Conservation (phyloP, 2,888 invertebrate species). For the Lasioglossum figueresi region DNA sequence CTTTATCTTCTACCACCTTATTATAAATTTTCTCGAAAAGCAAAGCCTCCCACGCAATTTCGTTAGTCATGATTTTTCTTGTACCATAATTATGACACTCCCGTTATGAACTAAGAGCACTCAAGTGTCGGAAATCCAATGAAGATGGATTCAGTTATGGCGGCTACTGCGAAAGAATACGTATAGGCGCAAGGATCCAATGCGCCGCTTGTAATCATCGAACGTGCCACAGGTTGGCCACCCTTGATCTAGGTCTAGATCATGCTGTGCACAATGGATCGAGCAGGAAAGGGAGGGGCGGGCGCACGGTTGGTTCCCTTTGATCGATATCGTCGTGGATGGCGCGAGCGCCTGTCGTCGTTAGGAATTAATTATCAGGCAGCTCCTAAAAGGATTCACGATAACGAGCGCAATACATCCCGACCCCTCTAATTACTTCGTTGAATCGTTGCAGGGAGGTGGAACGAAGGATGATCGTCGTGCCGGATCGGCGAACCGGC, state of each 20-base stretch:
- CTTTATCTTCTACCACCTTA: too few species aligned
- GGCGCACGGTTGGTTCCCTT: background rate
- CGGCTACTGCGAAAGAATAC: too few species aligned
- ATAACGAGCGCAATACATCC: slow-evolving; percentile 48
- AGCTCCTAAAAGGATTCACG: slow-evolving; percentile 37
- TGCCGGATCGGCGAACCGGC: background rate
- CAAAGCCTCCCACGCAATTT: too few species aligned
- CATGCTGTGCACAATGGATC: background rate
- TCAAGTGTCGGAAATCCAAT: too few species aligned
- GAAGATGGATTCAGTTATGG: too few species aligned
- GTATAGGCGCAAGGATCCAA: too few species aligned
- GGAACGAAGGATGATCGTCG: slow-evolving; percentile 12
- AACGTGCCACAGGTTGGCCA: too few species aligned
- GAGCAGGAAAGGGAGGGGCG: background rate
- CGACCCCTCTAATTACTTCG: slow-evolving; percentile 48
- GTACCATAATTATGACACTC: too few species aligned
- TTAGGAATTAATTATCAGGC: slow-evolving; percentile 47
- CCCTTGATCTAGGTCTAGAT: background rate
- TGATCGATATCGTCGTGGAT: slow-evolving; percentile 2
- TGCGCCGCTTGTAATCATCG: too few species aligned
- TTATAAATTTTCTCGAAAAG: too few species aligned
- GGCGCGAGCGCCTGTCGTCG: slow-evolving; percentile 35
- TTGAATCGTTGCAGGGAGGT: slow-evolving; percentile 36
- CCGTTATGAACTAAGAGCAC: too few species aligned
- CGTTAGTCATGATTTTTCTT: too few species aligned